These are phyloP conservation scores for Mayetiola destructor DNA, from an alignment of 2,888 invertebrate species.

Conservation along the genomic window DNA sequence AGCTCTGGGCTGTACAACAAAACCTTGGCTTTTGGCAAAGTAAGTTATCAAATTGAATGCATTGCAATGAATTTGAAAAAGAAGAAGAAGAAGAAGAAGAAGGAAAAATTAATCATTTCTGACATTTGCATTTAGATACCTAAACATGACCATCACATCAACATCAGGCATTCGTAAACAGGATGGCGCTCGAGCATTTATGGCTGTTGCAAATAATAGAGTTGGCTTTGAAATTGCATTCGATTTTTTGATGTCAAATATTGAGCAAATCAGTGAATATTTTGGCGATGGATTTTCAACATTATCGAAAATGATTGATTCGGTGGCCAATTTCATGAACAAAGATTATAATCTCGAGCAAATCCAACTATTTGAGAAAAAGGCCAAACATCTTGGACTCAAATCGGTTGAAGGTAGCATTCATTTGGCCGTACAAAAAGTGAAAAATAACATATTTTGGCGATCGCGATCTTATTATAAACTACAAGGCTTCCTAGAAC, in stretches of 20 bases:
- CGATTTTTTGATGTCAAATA: conserved; percentile 37
- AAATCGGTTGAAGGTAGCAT: conserved; percentile 30
- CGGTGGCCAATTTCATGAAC: conserved; percentile 40
- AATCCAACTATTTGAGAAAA: conserved; percentile 27
- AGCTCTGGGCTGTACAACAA: conserved; percentile 40
- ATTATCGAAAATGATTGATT: conserved; percentile 39
- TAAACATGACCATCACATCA: conserved; percentile 37
- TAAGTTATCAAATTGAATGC: conserved; percentile 29
- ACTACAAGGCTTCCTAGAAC: conserved; percentile 30
- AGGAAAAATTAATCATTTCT: not conserved
- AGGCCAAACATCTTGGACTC: conserved; percentile 28
- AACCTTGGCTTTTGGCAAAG: conserved; percentile 43
- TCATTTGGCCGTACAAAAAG: conserved; percentile 31
- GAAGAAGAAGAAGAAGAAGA: not conserved
- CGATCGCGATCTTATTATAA: conserved; percentile 31
- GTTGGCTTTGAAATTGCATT: conserved; percentile 46
- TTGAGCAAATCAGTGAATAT: conserved; percentile 33
- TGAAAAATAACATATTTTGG: conserved; percentile 35
- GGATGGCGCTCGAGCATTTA: conserved; percentile 44
- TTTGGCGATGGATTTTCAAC: conserved; percentile 43
- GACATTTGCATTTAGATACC: conserved; percentile 30
- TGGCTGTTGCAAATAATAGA: conserved; percentile 42
- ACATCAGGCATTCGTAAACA: conserved; percentile 44
- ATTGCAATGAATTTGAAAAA: not conserved
- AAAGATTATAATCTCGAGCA: conserved; percentile 36